phyloP scores from a whole-genome alignment of 2,113 vertebrate species.

The Loxodonta africana region DNA sequence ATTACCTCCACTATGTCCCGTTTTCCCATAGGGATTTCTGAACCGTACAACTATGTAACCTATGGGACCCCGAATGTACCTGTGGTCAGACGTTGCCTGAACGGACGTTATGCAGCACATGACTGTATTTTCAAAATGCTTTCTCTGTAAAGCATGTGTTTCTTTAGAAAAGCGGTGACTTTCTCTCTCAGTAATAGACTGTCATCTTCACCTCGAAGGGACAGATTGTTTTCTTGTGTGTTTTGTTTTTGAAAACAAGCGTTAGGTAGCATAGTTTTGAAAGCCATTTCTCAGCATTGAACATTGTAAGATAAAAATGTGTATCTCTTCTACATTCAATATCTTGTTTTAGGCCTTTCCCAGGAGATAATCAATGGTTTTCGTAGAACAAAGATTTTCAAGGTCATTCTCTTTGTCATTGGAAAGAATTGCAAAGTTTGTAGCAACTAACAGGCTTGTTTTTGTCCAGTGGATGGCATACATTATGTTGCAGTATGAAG shows the following conservation, averaged over 20 bases:
- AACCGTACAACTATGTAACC: no score
- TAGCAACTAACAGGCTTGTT: slow-evolving; percentile 4
- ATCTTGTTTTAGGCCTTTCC: slow-evolving; percentile 4
- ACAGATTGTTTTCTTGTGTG: neutral
- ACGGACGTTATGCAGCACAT: no score
- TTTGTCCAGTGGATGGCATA: neutral
- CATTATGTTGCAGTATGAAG: neutral
- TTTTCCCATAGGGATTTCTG: no score
- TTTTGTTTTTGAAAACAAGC: slow-evolving; percentile 50
- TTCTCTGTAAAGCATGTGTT: neutral
- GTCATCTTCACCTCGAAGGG: neutral
- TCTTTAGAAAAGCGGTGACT: slow-evolving; percentile 46
- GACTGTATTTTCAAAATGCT: slow-evolving; percentile 28
- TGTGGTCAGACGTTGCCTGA: no score
- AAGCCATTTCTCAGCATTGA: neutral
- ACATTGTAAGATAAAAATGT: slow-evolving; percentile 1
- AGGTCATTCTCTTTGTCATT: neutral
- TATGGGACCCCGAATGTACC: no score
- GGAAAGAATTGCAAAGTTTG: slow-evolving; percentile 50
- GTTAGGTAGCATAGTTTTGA: neutral
- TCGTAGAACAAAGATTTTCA: neutral
- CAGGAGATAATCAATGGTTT: slow-evolving; percentile 1
- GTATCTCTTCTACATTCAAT: neutral
- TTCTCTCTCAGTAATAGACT: neutral
- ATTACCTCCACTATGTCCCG: no score